A percentile compares a stretch with the other conserved stretches of the same genome.
phyloP scores from a whole-genome alignment of 2,113 vertebrate species.

The Patagioenas fasciata region DNA sequence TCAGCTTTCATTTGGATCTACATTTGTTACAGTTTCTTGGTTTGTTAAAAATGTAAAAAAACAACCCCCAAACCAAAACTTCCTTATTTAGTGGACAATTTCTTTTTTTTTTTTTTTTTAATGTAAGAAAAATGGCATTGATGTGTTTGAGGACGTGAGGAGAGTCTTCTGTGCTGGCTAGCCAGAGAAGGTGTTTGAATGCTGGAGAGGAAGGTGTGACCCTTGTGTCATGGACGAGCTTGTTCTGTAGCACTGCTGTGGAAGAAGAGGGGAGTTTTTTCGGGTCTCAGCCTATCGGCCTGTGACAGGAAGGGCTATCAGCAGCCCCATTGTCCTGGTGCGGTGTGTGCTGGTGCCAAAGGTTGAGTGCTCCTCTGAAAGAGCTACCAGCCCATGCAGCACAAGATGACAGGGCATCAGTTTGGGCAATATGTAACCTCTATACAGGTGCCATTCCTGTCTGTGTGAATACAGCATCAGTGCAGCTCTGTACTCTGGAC shows the following conservation, averaged over 20 bases:
- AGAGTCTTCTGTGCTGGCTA: no score
- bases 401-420: background rate
- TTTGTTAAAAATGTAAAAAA: background rate
- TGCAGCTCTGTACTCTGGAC: background rate
- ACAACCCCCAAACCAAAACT: background rate
- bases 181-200: no score
- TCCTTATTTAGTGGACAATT: background rate
- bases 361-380: background rate
- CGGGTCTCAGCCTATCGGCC: background rate
- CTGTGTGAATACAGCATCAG: background rate
- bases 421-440: background rate
- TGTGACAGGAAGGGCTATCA: background rate
- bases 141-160: no score
- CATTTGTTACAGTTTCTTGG: background rate
- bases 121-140: no score
- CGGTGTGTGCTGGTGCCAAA: background rate
- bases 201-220: background rate
- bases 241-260: background rate
- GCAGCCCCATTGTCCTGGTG: background rate
- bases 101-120: no score
- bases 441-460: background rate
- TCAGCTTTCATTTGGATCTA: background rate
- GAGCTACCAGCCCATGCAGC: background rate
- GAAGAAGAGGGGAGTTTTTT: background rate
- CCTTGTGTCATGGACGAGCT: background rate